phyloP scores from a whole-genome alignment of 2,113 vertebrate genomes.

The Excalfactoria chinensis region DNA sequence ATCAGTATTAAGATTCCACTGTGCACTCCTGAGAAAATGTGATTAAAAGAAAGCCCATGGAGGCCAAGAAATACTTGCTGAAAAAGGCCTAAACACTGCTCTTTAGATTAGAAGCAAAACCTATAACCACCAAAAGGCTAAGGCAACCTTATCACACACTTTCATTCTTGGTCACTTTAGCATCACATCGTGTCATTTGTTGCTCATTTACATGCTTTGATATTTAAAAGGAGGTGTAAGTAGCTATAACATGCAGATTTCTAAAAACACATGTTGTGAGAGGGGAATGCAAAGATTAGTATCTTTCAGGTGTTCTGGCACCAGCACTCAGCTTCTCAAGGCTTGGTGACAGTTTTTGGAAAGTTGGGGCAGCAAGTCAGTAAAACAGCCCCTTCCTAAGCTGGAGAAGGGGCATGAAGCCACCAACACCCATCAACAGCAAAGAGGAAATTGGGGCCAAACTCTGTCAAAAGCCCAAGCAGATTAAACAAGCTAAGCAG shows the following conservation, averaged over 20 bases:
- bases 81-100: not conserved
- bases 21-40: not conserved
- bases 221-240: not conserved
- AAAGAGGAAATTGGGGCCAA: not conserved
- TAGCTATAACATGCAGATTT: not conserved
- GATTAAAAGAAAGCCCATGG: not conserved
- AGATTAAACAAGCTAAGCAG: not conserved
- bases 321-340: not conserved
- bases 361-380: not conserved
- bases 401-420: not conserved
- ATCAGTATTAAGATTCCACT: not conserved
- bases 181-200: not conserved
- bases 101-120: not conserved
- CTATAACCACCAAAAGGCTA: not conserved
- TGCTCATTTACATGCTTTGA: not conserved
- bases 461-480: not conserved
- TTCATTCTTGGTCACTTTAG: not conserved
- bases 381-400: not conserved
- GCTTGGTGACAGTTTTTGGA: not conserved
- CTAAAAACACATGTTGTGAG: not conserved
- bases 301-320: not conserved
- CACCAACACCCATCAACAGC: not conserved
- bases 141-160: not conserved
- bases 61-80: not conserved
- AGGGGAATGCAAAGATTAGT: not conserved